Evolutionary conservation across 2,888 invertebrate species (phyloP).

Genomic region (Alloscopus bannaensis): DNA sequence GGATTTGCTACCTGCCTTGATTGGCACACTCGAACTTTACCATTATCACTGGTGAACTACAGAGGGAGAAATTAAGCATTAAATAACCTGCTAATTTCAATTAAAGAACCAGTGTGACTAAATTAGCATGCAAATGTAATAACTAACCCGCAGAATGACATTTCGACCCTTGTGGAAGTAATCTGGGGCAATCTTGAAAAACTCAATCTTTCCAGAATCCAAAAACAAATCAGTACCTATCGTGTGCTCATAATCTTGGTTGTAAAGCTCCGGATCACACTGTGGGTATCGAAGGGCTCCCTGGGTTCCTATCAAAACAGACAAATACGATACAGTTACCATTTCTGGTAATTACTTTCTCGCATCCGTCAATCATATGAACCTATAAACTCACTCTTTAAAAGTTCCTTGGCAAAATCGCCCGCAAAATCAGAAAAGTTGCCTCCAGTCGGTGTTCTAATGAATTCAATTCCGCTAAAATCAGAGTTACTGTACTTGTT

Average conservation of each 20-base stretch:
- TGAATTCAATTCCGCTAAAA: conserved; percentile 59
- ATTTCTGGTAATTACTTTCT: not conserved
- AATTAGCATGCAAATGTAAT: not conserved
- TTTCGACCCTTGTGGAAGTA: conserved; percentile 70
- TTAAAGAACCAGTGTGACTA: not conserved
- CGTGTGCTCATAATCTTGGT: conserved; percentile 65
- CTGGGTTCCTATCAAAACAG: conserved; percentile 56
- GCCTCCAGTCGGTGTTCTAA: conserved; percentile 45
- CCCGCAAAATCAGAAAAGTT: conserved; percentile 59
- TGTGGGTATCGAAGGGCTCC: conserved; percentile 63
- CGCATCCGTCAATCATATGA: not conserved
- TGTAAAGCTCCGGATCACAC: conserved; percentile 63
- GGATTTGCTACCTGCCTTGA: conserved; percentile 61
- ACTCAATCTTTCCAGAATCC: conserved; percentile 65
- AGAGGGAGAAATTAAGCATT: not conserved
- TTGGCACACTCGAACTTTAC: conserved; percentile 68
- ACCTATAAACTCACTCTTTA: conserved; percentile 54
- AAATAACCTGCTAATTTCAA: not conserved
- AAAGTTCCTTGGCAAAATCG: conserved; percentile 55
- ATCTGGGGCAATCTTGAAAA: conserved; percentile 71
- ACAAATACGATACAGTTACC: not conserved
- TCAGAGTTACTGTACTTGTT: conserved; percentile 61
- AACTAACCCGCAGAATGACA: conserved; percentile 68
- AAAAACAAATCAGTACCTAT: conserved; percentile 54
- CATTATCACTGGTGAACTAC: conserved; percentile 71